phyloP scores from a whole-genome alignment of 2,113 vertebrate genomes.

The Pangasianodon gigas region DNA sequence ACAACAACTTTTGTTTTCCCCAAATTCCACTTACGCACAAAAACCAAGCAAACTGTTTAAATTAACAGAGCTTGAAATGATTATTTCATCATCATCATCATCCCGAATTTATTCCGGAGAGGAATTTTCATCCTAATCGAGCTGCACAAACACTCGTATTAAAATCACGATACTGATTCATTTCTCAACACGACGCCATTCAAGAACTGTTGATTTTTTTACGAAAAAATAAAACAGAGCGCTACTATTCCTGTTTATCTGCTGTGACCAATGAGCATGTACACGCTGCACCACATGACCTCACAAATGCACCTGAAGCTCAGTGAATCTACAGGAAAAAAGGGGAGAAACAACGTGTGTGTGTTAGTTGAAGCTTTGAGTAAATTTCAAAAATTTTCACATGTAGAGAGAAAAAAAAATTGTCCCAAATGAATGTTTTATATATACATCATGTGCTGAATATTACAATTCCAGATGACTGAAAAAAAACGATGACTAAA shows the following conservation, averaged over 20 bases:
- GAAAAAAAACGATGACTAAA: neutral
- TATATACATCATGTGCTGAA: neutral
- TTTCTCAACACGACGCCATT: neutral
- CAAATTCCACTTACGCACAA: neutral
- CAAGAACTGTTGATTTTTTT: neutral
- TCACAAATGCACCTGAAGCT: neutral
- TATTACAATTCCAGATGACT: neutral
- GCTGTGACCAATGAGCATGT: neutral
- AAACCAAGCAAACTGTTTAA: neutral
- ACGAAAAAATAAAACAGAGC: neutral
- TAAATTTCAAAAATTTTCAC: neutral
- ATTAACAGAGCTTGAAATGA: too few relatives aligned
- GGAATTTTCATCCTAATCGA: neutral
- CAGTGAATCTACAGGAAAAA: neutral
- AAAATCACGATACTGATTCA: neutral
- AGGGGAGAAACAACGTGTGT: neutral
- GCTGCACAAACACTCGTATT: too few relatives aligned
- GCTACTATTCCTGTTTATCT: neutral
- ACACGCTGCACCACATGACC: neutral
- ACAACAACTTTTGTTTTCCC: neutral
- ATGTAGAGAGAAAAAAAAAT: neutral
- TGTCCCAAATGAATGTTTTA: neutral
- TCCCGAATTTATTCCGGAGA: too few relatives aligned
- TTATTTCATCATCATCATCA: too few relatives aligned
- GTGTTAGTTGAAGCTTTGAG: neutral